Evolutionary conservation across 2,888 invertebrate genomes (phyloP).

Genomic region (Agrochola lota): DNA sequence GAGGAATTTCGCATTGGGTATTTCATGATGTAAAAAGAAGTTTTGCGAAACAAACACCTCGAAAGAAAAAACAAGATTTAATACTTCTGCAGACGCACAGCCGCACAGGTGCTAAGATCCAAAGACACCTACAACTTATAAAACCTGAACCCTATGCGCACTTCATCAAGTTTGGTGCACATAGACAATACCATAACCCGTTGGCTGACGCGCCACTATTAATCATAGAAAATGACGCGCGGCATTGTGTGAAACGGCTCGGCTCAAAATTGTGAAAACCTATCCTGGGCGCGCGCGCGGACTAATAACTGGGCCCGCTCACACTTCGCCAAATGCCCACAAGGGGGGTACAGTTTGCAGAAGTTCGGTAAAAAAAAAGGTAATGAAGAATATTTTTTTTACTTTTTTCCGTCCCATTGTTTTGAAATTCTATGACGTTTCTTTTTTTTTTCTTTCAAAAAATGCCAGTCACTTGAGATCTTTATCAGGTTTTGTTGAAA

Average conservation of each 20-base stretch:
- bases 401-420: too few species aligned
- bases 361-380: constrained; percentile 45
- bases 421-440: too few species aligned
- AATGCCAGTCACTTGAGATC: too few species aligned
- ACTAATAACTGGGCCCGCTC: constrained; percentile 87
- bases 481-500: too few species aligned
- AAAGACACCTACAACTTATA: constrained; percentile 25
- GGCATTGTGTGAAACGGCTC: constrained; percentile 83
- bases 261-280: constrained; percentile 90
- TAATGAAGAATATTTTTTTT: not conserved
- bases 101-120: not conserved
- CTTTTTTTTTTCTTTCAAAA: not conserved
- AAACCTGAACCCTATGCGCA: constrained; percentile 33
- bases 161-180: constrained; percentile 56
- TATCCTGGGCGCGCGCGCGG: constrained; percentile 81
- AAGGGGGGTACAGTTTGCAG: constrained; percentile 81
- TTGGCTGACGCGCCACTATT: constrained; percentile 80
- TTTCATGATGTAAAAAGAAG: not conserved
- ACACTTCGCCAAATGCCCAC: constrained; percentile 85
- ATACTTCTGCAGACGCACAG: not conserved
- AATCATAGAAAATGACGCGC: constrained; percentile 89
- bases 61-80: not conserved
- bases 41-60: accelerated
- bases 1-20: not conserved
- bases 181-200: constrained; percentile 64